These are phyloP conservation scores for Cetonia aurata DNA, from an alignment of 2,888 invertebrate species.

Conservation along the genomic window DNA sequence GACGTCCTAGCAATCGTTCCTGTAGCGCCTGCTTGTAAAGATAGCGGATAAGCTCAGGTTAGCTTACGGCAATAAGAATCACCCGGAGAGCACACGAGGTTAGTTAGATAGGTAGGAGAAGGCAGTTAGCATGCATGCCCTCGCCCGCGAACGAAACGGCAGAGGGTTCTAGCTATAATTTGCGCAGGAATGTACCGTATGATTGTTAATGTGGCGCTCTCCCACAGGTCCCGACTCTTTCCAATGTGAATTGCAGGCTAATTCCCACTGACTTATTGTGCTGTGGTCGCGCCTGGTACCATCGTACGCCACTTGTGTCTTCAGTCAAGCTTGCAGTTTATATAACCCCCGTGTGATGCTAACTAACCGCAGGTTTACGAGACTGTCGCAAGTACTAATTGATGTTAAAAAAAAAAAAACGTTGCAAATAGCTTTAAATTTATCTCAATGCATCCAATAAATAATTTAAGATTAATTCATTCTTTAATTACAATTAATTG, in stretches of 20 bases:
- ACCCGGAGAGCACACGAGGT: conserved; percentile 1
- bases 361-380: conserved; percentile 56
- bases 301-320: conserved; percentile 58
- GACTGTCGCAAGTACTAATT: no score
- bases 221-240: conserved; percentile 51
- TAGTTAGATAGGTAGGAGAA: conserved; percentile 14
- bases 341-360: conserved; percentile 58
- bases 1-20: conserved; percentile 7
- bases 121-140: conserved; percentile 8
- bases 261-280: conserved; percentile 60
- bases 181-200: conserved; percentile 51
- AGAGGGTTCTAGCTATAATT: conserved; percentile 44
- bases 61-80: conserved; percentile 22
- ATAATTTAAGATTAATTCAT: no score
- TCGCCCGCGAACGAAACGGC: conserved; percentile 21
- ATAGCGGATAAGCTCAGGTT: conserved; percentile 31
- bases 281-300: conserved; percentile 57
- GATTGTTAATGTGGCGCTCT: conserved; percentile 52
- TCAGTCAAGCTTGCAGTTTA: conserved; percentile 61
- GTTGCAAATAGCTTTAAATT: not conserved
- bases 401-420: no score
- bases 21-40: conserved; percentile 24
- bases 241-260: conserved; percentile 60
- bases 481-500: no score
- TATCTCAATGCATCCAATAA: not conserved